Evolutionary conservation across 2,113 vertebrate genomes (phyloP), one percentile per base, ranked within the genome.

Genomic region (Spea multiplicata): DNA sequence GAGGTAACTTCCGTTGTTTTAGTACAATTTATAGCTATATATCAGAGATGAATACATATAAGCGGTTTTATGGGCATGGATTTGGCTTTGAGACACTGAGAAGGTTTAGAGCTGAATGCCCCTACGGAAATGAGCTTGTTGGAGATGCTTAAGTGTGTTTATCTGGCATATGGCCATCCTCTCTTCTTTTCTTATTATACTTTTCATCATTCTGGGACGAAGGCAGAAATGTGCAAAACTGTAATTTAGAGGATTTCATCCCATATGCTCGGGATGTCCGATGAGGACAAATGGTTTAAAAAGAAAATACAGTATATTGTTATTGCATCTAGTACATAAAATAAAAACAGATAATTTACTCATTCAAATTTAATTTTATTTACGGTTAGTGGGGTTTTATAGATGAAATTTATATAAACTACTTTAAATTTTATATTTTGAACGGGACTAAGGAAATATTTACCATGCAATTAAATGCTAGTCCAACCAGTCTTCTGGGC

Each of bases 91-190:
- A 72, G 68, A 72, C 76, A 64, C 47, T 71, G 76, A 47, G 57
- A 78, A 48, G 68, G 76, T 59, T 71, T 64, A 53, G 76, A 70
- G 53, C 62, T 71, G 57, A 30, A 17, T 72, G 76, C 65, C 76
- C 76, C 76, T 78, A 71, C 62, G 76, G 76, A 78, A 71, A 78
- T 78, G 76, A 72, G 68, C 59, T 78, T 78, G 76, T 71, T 78
- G 76, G 59, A 72, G 71, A 64, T 71, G 47, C 76, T 78, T 72
- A 78, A 78, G 68, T 65, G 57, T 71, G 68, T 71, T 50, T 72
- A 71, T 71, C 68, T 78, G 68, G 76, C 68, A 78, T 71, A 64
- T 78, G 68, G 67, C 67, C 67, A 71, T 78, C 68, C 68, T 72
- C 52, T 71, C 46, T 55, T 71, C 46, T 55, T 71, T 64, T 48